Evolutionary conservation across 1,140 invertebrate genomes (phyloP).

Genomic region (Drosophila malerkotliana): DNA sequence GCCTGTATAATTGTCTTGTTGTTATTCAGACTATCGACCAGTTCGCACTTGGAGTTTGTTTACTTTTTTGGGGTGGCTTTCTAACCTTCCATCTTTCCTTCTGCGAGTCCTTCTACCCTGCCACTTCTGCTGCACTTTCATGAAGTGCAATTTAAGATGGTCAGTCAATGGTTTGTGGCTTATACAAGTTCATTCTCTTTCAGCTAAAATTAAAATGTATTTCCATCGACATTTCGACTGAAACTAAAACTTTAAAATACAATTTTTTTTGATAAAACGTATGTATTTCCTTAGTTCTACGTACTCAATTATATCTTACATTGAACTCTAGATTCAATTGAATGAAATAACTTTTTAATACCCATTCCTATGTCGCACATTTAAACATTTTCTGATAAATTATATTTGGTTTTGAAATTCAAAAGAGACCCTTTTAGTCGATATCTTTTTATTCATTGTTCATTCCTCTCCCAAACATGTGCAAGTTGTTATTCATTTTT

Average conservation of each 20-base stretch:
- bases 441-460: background rate
- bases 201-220: background rate
- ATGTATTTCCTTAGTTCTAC: too few species aligned
- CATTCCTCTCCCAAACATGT: slow-evolving; percentile 21
- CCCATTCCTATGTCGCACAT: too few species aligned
- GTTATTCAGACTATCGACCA: slow-evolving; percentile 81
- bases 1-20: slow-evolving; percentile 79
- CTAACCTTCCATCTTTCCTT: background rate
- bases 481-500: slow-evolving; percentile 76
- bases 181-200: too few species aligned
- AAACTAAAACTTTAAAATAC: too few species aligned
- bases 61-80: slow-evolving; percentile 35
- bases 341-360: too few species aligned
- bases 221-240: too few species aligned
- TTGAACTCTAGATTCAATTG: too few species aligned
- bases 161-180: slow-evolving; percentile 7
- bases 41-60: slow-evolving; percentile 72
- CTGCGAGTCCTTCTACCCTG: background rate
- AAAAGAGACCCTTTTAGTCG: background rate
- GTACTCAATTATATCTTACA: too few species aligned
- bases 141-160: slow-evolving; percentile 6
- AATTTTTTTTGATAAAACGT: too few species aligned
- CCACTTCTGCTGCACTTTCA: slow-evolving; percentile 18
- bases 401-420: background rate
- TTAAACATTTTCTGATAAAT: too few species aligned